Conservation (phyloP, 2,888 invertebrate species). For the Bembecia ichneumoniformis region DNA sequence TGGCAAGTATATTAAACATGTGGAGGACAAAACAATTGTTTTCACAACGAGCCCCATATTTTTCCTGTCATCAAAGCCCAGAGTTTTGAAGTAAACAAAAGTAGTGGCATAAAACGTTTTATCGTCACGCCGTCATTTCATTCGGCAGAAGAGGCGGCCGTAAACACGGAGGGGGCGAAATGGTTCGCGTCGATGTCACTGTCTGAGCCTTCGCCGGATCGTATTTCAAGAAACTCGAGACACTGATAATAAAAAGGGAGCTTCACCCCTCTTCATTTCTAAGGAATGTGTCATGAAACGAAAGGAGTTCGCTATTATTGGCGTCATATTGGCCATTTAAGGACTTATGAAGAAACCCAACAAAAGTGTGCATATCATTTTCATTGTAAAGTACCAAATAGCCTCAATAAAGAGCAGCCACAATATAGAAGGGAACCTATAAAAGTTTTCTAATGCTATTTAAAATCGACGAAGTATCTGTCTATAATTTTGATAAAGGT, state of each 20-base stretch:
- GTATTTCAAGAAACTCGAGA: constrained; percentile 51
- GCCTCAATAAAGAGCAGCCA: too few relatives aligned
- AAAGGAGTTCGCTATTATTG: constrained; percentile 1
- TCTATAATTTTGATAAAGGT: too few relatives aligned
- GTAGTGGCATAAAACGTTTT: constrained; percentile 57
- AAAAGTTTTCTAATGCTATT: too few relatives aligned
- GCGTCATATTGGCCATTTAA: neutral
- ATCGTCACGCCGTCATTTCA: constrained; percentile 32
- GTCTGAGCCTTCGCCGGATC: constrained; percentile 36
- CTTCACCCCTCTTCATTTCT: constrained; percentile 17
- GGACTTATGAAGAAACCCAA: neutral
- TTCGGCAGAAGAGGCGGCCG: constrained; percentile 19
- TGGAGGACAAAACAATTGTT: constrained; percentile 26
- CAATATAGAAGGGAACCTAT: too few relatives aligned
- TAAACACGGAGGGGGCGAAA: constrained; percentile 21
- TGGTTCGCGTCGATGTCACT: constrained; percentile 13
- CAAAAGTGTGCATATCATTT: neutral
- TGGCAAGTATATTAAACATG: constrained; percentile 14
- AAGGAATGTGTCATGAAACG: constrained; percentile 3
- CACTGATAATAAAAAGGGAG: constrained; percentile 38
- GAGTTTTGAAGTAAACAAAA: constrained; percentile 52
- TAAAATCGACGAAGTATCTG: too few relatives aligned
- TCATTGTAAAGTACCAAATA: neutral
- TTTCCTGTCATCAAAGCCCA: constrained; percentile 29
- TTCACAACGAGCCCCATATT: constrained; percentile 21